Conservation (phyloP, 2,888 invertebrate genomes). For the Helleia helle region DNA sequence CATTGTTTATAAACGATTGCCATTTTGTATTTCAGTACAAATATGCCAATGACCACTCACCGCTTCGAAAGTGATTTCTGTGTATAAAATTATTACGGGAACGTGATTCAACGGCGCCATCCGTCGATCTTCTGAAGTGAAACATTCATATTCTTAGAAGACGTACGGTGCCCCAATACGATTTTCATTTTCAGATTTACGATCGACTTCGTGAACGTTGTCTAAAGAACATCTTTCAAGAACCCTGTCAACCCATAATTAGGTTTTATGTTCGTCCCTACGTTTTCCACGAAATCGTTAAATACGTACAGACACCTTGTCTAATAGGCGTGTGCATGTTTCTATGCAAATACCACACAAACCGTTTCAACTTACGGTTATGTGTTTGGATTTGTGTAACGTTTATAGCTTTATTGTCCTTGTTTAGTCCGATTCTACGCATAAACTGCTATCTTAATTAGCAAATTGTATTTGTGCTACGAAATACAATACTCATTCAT, state of each 20-base stretch:
- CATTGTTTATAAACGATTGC: too few species aligned
- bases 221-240: background rate
- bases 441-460: constrained; percentile 3
- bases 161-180: background rate
- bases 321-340: constrained; percentile 34
- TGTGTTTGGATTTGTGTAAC: background rate
- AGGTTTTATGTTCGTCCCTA: constrained; percentile 4
- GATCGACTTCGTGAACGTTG: background rate
- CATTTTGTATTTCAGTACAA: too few species aligned
- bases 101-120: constrained; percentile 26
- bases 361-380: background rate
- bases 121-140: constrained; percentile 17
- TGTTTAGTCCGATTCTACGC: too few species aligned
- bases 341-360: constrained; percentile 33
- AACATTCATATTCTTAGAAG: constrained; percentile 24
- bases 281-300: constrained; percentile 39
- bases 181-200: constrained; percentile 2
- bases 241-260: constrained; percentile 12
- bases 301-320: constrained; percentile 39
- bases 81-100: constrained; percentile 20
- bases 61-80: background rate
- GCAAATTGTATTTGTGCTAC: constrained; percentile 1
- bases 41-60: too few species aligned
- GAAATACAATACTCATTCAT: too few species aligned
- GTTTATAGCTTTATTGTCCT: constrained; percentile 4